Conservation (phyloP, 2,797 vertebrate genomes). For the Austrolebias charrua region DNA sequence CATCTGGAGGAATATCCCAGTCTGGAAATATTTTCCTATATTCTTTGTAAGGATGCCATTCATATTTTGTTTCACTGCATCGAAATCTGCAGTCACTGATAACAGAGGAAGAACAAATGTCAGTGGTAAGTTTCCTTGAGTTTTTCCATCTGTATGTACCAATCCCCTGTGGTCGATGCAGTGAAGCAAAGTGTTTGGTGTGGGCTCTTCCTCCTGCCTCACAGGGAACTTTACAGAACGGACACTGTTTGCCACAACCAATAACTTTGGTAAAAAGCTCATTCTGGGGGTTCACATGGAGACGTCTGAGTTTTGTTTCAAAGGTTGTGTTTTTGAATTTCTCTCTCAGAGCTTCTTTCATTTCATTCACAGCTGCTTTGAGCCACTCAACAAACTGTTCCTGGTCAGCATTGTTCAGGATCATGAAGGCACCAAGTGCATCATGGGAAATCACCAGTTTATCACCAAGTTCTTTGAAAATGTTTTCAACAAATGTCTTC, state of each 20-base stretch:
- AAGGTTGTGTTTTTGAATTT: constrained; percentile 3
- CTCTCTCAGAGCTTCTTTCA: constrained; percentile 22
- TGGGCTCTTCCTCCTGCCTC: constrained; percentile 60
- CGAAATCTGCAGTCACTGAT: accelerated
- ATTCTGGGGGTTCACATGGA: constrained; percentile 43
- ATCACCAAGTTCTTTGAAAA: constrained; percentile 59
- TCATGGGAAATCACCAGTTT: constrained; percentile 62
- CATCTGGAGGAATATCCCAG: constrained; percentile 73
- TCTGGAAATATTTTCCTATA: constrained; percentile 53
- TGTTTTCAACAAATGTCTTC: constrained; percentile 44
- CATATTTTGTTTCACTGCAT: accelerated
- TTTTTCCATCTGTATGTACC: accelerated
- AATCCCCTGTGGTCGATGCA: constrained; percentile 60
- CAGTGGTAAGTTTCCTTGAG: background rate
- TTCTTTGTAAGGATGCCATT: constrained; percentile 46
- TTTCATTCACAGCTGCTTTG: constrained; percentile 19
- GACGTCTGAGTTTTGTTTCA: background rate
- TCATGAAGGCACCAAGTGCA: constrained; percentile 47
- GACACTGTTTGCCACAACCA: constrained; percentile 74
- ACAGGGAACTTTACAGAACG: constrained; percentile 70
- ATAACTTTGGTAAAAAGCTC: constrained; percentile 63
- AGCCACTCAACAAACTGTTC: constrained; percentile 58
- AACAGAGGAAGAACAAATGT: constrained; percentile 58
- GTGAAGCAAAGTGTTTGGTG: constrained; percentile 42
- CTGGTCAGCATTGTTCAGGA: constrained; percentile 54